Evolutionary conservation across 2,113 vertebrate species (phyloP), one percentile per base, ranked within the genome.

Genomic region (Rhea pennata): DNA sequence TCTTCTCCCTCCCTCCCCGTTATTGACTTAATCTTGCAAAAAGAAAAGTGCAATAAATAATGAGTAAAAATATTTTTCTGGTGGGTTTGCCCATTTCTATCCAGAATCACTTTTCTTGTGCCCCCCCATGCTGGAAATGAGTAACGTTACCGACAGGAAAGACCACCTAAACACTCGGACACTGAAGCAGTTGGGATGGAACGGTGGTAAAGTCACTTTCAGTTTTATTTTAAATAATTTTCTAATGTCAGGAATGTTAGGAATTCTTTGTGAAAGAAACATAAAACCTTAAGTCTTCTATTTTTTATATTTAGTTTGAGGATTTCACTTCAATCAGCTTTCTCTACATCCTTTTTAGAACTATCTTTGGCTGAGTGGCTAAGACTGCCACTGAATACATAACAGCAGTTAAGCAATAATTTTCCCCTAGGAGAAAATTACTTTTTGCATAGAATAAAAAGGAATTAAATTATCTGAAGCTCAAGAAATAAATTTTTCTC

Each of bases 361-460:
- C 59, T 88, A 65, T 91, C 95, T 94, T 90, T 85, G 89, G 85
- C 88, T 90, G 89, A 97, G 86, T 91, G 92, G 71, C 84, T 95
- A 88, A 93, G 89, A 87, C 70, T 92, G 70, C 39, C 70, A 93
- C 90, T 24, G 58, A 96, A 96, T 89, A 95, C 44, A 93, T 88
- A 96, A 96, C 87, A 95, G 95, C 95, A 92, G 84, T 94, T 97
- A 97, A 95, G 88, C 95, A 92, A 96, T 92, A 88, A 91, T 97
- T 96, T 94, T 15, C 36, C 87, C 56, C 84, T 54, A 86, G 93
- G 73, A 96, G 72, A 96, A 97, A 97, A 97, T 93, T 95, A 77
- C 78, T 96, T 97, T 94, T 92, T 95, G 73, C 93, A 95, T 92
- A 92, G 85, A 91, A 97, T 93, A 95, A 96, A 97, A 97, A 94